phyloP scores from a whole-genome alignment of 2,113 vertebrate species.

The Tricholaema leucomelas region DNA sequence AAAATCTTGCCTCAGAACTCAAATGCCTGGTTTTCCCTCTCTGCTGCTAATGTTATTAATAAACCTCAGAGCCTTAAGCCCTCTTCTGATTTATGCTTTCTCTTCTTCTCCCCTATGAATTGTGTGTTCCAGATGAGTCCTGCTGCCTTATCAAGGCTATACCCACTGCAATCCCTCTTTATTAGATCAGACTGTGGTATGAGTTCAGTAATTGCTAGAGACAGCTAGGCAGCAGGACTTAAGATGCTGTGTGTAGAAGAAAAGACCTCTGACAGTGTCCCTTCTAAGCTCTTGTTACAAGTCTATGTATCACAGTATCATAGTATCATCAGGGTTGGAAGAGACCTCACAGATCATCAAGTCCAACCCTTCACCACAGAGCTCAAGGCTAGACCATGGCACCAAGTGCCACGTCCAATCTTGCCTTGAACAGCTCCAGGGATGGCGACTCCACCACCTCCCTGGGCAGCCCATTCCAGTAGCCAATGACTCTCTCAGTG shows the following conservation, averaged over 20 bases:
- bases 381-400: no score
- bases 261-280: not conserved
- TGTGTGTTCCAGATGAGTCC: not conserved
- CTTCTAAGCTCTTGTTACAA: not conserved
- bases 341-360: no score
- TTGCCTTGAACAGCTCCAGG: no score
- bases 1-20: not conserved
- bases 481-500: no score
- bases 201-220: not conserved
- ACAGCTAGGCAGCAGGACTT: not conserved
- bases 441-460: no score
- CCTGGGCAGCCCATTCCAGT: no score
- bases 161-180: not conserved
- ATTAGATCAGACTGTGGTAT: not conserved
- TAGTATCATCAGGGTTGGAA: no score
- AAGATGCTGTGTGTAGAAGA: not conserved
- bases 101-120: not conserved
- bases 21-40: not conserved
- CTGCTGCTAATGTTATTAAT: not conserved
- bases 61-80: not conserved
- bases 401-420: no score
- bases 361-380: no score
- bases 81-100: not conserved
- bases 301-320: no score
- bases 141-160: not conserved